Base-by-base conservation (phyloP, 2,797 vertebrate species). In the Synanceia verrucosa region DNA sequence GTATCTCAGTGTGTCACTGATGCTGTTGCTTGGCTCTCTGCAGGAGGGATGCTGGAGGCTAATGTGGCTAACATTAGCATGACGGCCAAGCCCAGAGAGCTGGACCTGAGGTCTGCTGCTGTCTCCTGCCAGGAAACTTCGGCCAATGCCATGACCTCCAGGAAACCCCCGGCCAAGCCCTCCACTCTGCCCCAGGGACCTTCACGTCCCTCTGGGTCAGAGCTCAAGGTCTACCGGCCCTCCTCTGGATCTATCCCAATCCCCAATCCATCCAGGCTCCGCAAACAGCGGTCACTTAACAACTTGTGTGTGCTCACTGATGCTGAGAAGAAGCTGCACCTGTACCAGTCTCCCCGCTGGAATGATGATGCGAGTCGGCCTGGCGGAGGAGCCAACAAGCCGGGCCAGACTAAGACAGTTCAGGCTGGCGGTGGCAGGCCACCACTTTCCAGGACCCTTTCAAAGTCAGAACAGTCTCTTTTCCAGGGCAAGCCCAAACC, bases 401-500 rank as follows among this genome's bases (percentile, higher is more conserved):
- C 76, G 13, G 89, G 87, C 65, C 93, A 94, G 83, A 78, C 88
- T 82, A 94, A 92, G 79, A 73, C 82, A 14, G 81, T 82, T 74
- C 89, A 91, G 87, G 88, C 76, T 1, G 81, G 76, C 0, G 78
- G 62, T 13, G 94, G 76, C 82, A 93, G 81, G 91, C 70, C 87
- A 0, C 91, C 94, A 0, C 94, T 98, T 73, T 96, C 94, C 46
- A 92, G 95, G 87, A 96, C 93, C 26, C 92, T 98, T 63, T 98
- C 97, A 72, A 96, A 95, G 70, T 99, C 97, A 0, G 97, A 99
- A 82, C 97, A 98, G 88, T 99, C 97, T 56, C 95, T 99, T 29
- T 96, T 96, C 79, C 96, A 95, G 76, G 93, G 94, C 28, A 95
- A 95, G 81, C 82, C 91, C 29, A 96, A 95, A 89, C 86, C 95